These are phyloP conservation scores for Rhynchophorus ferrugineus DNA, from an alignment of 1,140 invertebrate species.

Conservation along the genomic window DNA sequence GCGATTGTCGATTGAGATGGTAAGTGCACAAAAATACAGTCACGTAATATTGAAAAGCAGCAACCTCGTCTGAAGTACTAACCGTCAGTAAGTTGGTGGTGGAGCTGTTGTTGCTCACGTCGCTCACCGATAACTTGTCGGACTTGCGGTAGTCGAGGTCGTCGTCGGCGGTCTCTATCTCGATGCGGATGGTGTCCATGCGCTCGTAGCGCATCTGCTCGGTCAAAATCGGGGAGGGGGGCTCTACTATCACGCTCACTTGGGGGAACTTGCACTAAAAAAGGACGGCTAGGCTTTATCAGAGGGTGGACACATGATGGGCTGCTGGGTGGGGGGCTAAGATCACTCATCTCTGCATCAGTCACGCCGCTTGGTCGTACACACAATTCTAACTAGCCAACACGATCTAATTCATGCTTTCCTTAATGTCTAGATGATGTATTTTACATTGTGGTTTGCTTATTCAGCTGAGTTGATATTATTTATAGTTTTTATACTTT, in stretches of 20 bases:
- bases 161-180: conserved; percentile 36
- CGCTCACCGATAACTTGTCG: conserved; percentile 37
- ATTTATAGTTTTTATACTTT: no score
- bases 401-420: no score
- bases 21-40: no score
- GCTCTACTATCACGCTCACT: conserved; percentile 62
- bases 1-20: no score
- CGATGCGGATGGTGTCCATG: conserved; percentile 40
- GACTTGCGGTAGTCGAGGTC: conserved; percentile 42
- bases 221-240: conserved; percentile 54
- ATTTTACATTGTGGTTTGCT: no score
- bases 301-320: no score
- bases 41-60: conserved; percentile 11
- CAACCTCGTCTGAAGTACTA: conserved; percentile 35
- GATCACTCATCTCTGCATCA: no score
- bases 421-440: no score
- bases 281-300: conserved; percentile 10
- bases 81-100: conserved; percentile 53
- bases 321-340: no score
- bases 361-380: no score
- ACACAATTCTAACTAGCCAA: no score
- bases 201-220: conserved; percentile 42
- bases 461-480: no score
- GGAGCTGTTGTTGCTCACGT: conserved; percentile 38
- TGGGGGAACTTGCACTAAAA: conserved; percentile 45